Base-by-base conservation (phyloP, 64 coral and sea anemone genomes). In the Actinia tenebrosa region DNA sequence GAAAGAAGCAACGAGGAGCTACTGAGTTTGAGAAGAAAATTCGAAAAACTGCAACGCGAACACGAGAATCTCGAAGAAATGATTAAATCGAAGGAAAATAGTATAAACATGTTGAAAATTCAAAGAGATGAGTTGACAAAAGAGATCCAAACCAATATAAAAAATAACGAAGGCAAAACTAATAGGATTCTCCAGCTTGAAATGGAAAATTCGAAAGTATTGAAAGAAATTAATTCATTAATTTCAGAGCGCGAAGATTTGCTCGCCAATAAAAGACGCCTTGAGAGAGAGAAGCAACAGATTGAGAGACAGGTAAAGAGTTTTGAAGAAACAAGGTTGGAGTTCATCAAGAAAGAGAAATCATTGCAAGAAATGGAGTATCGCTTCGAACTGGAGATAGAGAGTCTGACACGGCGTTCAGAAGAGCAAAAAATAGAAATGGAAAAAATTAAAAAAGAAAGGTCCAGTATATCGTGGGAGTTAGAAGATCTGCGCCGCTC, bases 121-220 rank as follows among this genome's bases (percentile, higher is more conserved):
- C 77, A 44, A 79, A 46, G 42, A 45, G 45, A 46, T 56, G 43
- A 53, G 75, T 27, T 55, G 82, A 90, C 84, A 71, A 84, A 44
- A 50, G 84, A 18, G 2, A 84, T 27, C 44, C 83, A 91, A 44
- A 83, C 20, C 60, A 87, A 91, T 16, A 82, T 20, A 42, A 52
- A 5, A 64, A 91, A 91, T 63, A 44, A 77, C 19, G 80, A 87
- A 80, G 53, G 80, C 19, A 80, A 87, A 25, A 60, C 47, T 20
- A 64, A 10, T 15, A 91, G 80, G 16, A 69, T 56, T 45, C 20
- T 87, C 59, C 16, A 45, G 50, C 79, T 81, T 81, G 79, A 81
- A 23, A 81, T 52, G 79, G 79, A 81, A 50, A 81, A 81, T 37
- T 47, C 79, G 3, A 81, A 22, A 53, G 43, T 81, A 16, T 53